Base-by-base conservation (phyloP, 1,140 invertebrate genomes). In the Drosophila nigromelanica region DNA sequence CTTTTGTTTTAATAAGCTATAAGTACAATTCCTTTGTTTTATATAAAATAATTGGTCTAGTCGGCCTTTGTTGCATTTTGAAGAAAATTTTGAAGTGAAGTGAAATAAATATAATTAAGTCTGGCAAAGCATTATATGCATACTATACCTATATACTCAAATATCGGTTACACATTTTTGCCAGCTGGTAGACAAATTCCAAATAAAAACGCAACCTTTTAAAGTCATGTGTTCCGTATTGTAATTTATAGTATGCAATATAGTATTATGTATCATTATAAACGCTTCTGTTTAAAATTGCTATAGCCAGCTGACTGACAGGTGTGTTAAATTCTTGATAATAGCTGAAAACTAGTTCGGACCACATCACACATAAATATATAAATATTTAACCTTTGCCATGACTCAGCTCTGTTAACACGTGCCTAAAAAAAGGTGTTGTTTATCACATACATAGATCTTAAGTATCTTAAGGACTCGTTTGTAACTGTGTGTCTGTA, bases 391-490 rank as follows among this genome's bases (percentile, higher is more conserved):
- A n/a, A 58, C 8, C 21, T n/a, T 27, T 11, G 40, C 11, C 10
- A 35, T 60, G 58, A 60, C 58, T 60, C 58, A 47, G 43, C 58
- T 35, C 42, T 10, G 43, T 24, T 45, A 30, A 21, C 58, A 47
- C 58, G 58, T 47, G 58, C 27, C 58, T n/a, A 40, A 47, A 58
- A 58, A 55, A 58, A 45, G 55, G 55, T 60, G 43, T 60, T 48
- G 40, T 27, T 48, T 70, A 70, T 48, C 51, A 14, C 18, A 2
- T 5, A 14, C 18, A 2, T 5, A 5, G 52, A 71, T 71, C 52
- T 66, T 15, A 51, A 51, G 55, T 33, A 45, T 33, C 51, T 30
- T 8, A 52, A 43, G 37, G 14, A 51, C 30, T 33, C 37, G 18
- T 39, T 14, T 48, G 10, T 39, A 1, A 7, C 10, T 55, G 40